A percentile compares a stretch with the other conserved stretches of the same genome.
phyloP scores from a whole-genome alignment of 1,140 invertebrate species.

The Melanaphis sacchari region DNA sequence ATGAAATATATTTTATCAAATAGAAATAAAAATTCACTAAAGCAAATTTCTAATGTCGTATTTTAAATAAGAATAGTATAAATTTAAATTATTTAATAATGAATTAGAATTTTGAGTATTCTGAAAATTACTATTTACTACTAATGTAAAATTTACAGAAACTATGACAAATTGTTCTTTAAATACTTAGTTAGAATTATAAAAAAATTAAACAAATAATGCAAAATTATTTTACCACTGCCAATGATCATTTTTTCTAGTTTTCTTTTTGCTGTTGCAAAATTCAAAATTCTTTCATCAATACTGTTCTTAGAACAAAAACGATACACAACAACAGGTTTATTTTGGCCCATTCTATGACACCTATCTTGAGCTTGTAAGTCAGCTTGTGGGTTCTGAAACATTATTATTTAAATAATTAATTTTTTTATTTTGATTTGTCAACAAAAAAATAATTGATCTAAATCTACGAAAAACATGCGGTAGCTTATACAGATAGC shows the following conservation, averaged over 20 bases:
- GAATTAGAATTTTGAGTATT: too few species aligned
- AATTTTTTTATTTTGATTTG: too few species aligned
- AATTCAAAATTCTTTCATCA: slow-evolving; percentile 73
- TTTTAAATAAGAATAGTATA: too few species aligned
- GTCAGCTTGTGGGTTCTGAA: slow-evolving; percentile 77
- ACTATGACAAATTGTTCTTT: not conserved
- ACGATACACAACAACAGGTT: slow-evolving; percentile 75
- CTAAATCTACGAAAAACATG: too few species aligned
- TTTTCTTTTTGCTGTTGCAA: slow-evolving; percentile 72
- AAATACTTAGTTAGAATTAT: not conserved
- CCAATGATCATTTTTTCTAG: slow-evolving; percentile 80
- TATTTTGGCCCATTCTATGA: slow-evolving; percentile 79
- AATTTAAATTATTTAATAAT: too few species aligned
- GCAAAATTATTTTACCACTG: slow-evolving; percentile 62
- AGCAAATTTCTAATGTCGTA: too few species aligned
- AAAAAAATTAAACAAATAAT: not conserved
- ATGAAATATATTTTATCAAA: not conserved
- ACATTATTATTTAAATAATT: slow-evolving; percentile 43
- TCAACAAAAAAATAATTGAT: too few species aligned
- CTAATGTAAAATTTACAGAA: too few species aligned
- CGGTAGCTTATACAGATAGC: too few species aligned
- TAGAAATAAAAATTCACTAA: too few species aligned
- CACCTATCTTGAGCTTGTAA: slow-evolving; percentile 81
- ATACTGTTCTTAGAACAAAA: slow-evolving; percentile 74
- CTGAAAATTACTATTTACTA: not conserved